These are phyloP conservation scores for Nasonia giraulti DNA, from an alignment of 1,140 invertebrate genomes.

Conservation along the genomic window DNA sequence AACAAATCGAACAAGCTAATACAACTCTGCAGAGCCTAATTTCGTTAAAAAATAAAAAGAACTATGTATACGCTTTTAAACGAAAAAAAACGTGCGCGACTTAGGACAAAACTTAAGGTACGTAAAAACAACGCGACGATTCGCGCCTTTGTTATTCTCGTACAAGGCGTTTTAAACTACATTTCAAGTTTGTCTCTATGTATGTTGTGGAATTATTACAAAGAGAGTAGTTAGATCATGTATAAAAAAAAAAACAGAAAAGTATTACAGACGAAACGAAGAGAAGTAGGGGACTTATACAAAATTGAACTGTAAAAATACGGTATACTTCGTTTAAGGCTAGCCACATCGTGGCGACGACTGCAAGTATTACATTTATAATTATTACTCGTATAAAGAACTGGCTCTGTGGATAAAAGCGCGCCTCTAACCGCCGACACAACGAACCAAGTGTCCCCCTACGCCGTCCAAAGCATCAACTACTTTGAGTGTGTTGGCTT, in stretches of 20 bases:
- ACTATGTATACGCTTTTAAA: neutral
- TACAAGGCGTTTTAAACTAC: neutral
- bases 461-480: neutral
- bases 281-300: neutral
- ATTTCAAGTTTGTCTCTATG: neutral
- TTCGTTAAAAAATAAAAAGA: slow-evolving; percentile 13
- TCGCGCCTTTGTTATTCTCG: neutral
- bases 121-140: slow-evolving; percentile 14
- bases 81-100: neutral
- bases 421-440: neutral
- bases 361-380: slow-evolving; percentile 12
- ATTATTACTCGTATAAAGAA: slow-evolving; percentile 39
- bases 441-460: neutral
- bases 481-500: too few species aligned
- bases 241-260: neutral
- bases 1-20: slow-evolving; percentile 36
- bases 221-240: neutral
- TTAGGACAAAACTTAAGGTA: slow-evolving; percentile 27
- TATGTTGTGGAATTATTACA: neutral
- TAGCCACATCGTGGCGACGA: slow-evolving; percentile 17
- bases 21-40: slow-evolving; percentile 19
- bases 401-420: slow-evolving; percentile 33
- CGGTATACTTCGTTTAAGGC: slow-evolving; percentile 39
- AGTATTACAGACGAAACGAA: slow-evolving; percentile 13
- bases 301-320: slow-evolving; percentile 31